Conservation (phyloP, 2,888 invertebrate species). For the Andrena chrysosceles region DNA sequence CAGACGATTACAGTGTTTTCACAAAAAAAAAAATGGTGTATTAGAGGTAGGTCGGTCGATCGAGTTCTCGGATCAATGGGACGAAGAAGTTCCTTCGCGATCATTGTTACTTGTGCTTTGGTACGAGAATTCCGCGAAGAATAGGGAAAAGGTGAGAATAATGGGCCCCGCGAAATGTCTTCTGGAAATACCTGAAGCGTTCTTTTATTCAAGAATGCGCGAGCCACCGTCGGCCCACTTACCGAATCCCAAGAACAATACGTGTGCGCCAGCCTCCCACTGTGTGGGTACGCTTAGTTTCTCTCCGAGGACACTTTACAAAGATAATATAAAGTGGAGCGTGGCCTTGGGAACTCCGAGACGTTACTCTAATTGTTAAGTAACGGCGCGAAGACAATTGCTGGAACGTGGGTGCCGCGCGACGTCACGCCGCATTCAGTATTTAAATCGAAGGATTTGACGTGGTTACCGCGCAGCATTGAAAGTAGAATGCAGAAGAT, state of each 20-base stretch:
- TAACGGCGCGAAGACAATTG: slow-evolving; percentile 1
- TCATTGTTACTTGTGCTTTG: slow-evolving; percentile 7
- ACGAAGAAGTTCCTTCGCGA: not conserved
- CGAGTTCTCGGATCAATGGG: not conserved
- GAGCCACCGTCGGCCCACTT: slow-evolving; percentile 29
- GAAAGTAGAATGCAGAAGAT: no score
- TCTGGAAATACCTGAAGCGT: slow-evolving; percentile 35
- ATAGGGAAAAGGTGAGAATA: slow-evolving; percentile 29
- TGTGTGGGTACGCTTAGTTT: slow-evolving; percentile 23
- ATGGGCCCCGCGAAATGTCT: slow-evolving; percentile 24
- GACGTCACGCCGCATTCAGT: no score
- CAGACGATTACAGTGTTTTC: no score
- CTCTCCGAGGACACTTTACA: slow-evolving; percentile 40
- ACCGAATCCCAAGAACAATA: slow-evolving; percentile 35
- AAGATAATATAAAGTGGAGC: slow-evolving; percentile 43
- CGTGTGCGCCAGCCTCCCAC: slow-evolving; percentile 6
- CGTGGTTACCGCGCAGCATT: no score
- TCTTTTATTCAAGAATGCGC: slow-evolving; percentile 34
- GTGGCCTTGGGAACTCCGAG: slow-evolving; percentile 32
- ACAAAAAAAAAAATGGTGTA: not conserved
- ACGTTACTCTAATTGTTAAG: slow-evolving; percentile 30
- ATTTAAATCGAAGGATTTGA: no score
- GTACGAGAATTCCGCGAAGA: not conserved
- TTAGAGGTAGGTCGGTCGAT: not conserved
- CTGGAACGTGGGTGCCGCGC: not conserved